Evolutionary conservation across 2,797 vertebrate genomes (phyloP).

Genomic region (Gastrophryne carolinensis): DNA sequence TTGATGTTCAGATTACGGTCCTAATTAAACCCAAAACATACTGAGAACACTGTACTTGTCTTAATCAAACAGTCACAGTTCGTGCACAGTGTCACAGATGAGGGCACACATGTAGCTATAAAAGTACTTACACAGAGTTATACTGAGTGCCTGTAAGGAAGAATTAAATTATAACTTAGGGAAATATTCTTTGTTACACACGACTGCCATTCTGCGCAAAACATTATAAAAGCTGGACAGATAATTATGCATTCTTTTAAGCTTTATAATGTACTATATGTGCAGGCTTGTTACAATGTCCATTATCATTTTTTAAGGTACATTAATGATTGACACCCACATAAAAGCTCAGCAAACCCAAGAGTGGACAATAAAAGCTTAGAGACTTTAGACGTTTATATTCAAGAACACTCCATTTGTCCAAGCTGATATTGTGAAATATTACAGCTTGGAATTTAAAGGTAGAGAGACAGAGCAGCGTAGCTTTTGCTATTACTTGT

Average conservation of each 20-base stretch:
- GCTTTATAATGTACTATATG: not conserved
- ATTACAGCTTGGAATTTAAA: no score
- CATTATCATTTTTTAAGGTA: not conserved
- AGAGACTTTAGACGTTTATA: not conserved
- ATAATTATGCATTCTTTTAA: slow-evolving; percentile 8
- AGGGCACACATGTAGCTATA: slow-evolving; percentile 24
- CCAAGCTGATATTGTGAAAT: no score
- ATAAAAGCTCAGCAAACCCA: not conserved
- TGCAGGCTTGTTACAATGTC: not conserved
- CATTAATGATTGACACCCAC: not conserved
- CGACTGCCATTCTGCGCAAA: not conserved
- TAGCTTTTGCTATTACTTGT: no score
- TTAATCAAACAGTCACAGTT: slow-evolving; percentile 35
- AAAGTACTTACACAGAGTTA: slow-evolving; percentile 16
- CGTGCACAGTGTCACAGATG: slow-evolving; percentile 17
- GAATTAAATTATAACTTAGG: slow-evolving; percentile 14
- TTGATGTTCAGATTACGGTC: slow-evolving; percentile 29
- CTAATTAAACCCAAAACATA: slow-evolving; percentile 38
- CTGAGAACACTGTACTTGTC: slow-evolving; percentile 7
- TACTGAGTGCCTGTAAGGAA: not conserved
- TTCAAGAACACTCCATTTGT: not conserved
- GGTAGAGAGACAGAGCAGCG: no score
- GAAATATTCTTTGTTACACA: not conserved
- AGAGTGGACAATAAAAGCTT: not conserved
- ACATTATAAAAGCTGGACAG: not conserved